Conservation (phyloP, 2,797 vertebrate genomes). For the Lateolabrax maculatus region DNA sequence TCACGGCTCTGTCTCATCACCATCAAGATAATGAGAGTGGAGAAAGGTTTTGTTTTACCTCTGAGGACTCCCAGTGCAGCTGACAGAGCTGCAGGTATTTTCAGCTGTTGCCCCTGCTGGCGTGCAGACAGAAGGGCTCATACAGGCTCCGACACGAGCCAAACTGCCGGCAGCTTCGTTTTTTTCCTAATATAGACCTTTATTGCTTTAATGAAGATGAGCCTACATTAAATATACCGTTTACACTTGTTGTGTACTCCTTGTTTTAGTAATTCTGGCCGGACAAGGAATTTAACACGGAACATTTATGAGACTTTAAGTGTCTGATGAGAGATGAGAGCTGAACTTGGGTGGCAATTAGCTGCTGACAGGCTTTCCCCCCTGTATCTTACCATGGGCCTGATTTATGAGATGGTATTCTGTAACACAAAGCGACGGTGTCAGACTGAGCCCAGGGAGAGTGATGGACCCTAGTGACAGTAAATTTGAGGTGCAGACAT, state of each 20-base stretch:
- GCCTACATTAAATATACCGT: constrained; percentile 12
- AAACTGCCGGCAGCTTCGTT: constrained; percentile 65
- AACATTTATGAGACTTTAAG: constrained; percentile 5
- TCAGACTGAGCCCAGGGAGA: constrained; percentile 42
- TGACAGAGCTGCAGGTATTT: constrained; percentile 84
- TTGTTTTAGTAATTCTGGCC: background rate
- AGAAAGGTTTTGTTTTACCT: constrained; percentile 86
- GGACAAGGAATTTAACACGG: background rate
- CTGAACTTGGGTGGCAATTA: constrained; percentile 52
- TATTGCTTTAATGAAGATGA: constrained; percentile 51
- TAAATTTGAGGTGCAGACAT: constrained; percentile 70
- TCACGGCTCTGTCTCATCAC: constrained; percentile 69
- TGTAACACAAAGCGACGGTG: constrained; percentile 50
- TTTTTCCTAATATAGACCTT: constrained; percentile 75
- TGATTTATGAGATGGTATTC: constrained; percentile 72
- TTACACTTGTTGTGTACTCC: background rate
- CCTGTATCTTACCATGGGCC: constrained; percentile 37
- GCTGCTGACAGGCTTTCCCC: constrained; percentile 58
- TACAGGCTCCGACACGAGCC: constrained; percentile 61
- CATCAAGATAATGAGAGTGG: constrained; percentile 75
- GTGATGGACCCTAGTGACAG: constrained; percentile 48
- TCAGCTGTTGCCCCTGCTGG: constrained; percentile 85
- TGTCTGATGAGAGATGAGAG: constrained; percentile 21
- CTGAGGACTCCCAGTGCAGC: constrained; percentile 76
- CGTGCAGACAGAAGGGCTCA: constrained; percentile 84